Conservation (phyloP, 2,113 vertebrate genomes). For the Progne subis region DNA sequence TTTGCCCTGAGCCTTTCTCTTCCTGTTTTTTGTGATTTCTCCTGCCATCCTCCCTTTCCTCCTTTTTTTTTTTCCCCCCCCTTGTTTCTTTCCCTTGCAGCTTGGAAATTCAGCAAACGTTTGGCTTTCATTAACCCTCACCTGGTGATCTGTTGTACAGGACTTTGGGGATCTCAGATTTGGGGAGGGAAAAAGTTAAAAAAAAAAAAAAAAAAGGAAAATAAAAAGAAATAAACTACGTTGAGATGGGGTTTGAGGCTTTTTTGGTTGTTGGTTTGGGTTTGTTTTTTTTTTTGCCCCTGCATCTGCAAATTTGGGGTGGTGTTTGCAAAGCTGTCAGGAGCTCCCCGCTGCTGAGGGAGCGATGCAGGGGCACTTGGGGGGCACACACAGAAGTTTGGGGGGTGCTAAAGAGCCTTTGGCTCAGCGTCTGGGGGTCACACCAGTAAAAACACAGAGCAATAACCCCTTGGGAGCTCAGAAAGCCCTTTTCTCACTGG, state of each 20-base stretch:
- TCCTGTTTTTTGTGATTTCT: background rate
- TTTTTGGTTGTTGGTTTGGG: too few relatives aligned
- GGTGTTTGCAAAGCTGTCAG: background rate
- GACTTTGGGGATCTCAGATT: background rate
- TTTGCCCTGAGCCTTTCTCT: background rate
- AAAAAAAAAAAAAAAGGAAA: background rate
- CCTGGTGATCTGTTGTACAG: conserved; percentile 39
- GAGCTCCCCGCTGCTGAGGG: background rate
- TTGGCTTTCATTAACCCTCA: background rate
- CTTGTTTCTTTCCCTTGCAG: background rate
- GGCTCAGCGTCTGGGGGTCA: rapidly evolving
- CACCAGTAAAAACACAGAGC: rapidly evolving
- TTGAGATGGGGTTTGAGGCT: background rate
- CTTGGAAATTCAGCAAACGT: background rate
- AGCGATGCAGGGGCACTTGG: background rate
- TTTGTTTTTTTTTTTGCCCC: background rate
- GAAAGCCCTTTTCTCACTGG: background rate
- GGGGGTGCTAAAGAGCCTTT: background rate
- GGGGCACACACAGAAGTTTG: rapidly evolving
- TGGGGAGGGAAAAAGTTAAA: background rate
- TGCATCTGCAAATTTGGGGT: background rate
- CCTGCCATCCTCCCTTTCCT: background rate
- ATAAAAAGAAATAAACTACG: conserved; percentile 42
- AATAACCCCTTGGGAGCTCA: background rate
- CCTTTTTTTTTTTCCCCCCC: background rate